phyloP scores from a whole-genome alignment of 1,140 invertebrate genomes.

The Trichonephila clavipes region DNA sequence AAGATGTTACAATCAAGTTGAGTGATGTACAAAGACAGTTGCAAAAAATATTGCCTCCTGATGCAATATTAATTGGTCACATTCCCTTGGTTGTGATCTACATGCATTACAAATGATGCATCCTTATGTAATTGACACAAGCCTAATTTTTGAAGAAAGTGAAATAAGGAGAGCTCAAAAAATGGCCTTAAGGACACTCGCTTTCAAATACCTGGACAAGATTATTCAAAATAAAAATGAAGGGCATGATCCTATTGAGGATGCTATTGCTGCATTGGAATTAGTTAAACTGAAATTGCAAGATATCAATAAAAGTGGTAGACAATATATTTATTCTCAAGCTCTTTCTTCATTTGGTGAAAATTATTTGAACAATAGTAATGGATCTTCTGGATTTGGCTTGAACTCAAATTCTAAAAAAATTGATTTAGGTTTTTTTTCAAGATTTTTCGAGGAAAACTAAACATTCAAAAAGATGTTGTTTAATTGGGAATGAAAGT shows the following conservation, averaged over 20 bases:
- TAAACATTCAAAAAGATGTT: constrained; percentile 35
- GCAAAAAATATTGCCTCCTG: constrained; percentile 87
- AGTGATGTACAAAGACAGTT: constrained; percentile 90
- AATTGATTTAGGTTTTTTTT: constrained; percentile 29
- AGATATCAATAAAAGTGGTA: constrained; percentile 83
- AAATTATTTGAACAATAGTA: neutral
- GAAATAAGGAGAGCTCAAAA: constrained; percentile 86
- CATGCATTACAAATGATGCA: constrained; percentile 95
- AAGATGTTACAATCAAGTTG: constrained; percentile 87
- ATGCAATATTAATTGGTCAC: constrained; percentile 96
- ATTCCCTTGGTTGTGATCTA: constrained; percentile 94
- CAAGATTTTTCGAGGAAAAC: neutral
- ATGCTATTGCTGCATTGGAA: constrained; percentile 91
- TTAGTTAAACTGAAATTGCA: constrained; percentile 91
- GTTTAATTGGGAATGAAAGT: constrained; percentile 70
- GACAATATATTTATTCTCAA: constrained; percentile 56
- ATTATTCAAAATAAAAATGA: constrained; percentile 86
- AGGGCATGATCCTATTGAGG: constrained; percentile 94
- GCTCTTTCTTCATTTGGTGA: neutral
- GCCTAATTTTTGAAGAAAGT: constrained; percentile 92
- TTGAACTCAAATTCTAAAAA: neutral
- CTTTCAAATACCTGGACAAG: constrained; percentile 88
- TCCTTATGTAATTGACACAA: constrained; percentile 97
- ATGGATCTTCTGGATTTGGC: neutral
- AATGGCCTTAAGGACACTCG: constrained; percentile 89